Conservation (phyloP, 2,113 vertebrate species). For the Craseonycteris thonglongyai region DNA sequence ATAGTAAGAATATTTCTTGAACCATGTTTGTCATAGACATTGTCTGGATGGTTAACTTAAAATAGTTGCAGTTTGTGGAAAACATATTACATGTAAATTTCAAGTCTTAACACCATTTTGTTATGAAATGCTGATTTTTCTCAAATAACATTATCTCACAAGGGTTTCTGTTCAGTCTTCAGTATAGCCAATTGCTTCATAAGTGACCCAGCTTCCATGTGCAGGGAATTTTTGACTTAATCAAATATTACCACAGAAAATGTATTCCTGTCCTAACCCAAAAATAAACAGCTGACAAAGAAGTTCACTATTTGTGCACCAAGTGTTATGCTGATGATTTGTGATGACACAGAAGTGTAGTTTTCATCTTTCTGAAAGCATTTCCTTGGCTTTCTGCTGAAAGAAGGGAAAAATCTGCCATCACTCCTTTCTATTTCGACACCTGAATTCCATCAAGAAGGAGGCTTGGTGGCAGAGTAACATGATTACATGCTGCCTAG, state of each 20-base stretch:
- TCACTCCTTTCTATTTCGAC: slow-evolving; percentile 49
- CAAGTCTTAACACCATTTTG: background rate
- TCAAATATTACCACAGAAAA: slow-evolving; percentile 58
- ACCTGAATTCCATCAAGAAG: slow-evolving; percentile 61
- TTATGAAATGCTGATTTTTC: slow-evolving; percentile 24
- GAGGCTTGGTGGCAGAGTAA: slow-evolving; percentile 53
- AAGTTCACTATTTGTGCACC: slow-evolving; percentile 56
- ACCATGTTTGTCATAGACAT: background rate
- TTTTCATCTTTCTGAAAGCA: slow-evolving; percentile 63
- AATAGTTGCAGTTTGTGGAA: background rate
- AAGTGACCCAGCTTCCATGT: background rate
- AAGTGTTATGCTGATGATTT: slow-evolving; percentile 56
- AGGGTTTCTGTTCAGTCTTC: slow-evolving; percentile 7
- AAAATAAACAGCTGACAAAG: slow-evolving; percentile 52
- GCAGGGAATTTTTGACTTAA: slow-evolving; percentile 52
- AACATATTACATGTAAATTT: background rate
- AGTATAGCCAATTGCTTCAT: background rate
- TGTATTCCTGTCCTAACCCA: slow-evolving; percentile 43
- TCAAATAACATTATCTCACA: background rate
- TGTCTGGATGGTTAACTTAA: background rate
- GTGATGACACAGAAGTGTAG: slow-evolving; percentile 44
- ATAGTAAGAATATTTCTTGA: background rate
- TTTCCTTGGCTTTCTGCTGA: slow-evolving; percentile 61
- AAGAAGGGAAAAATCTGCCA: slow-evolving; percentile 48
- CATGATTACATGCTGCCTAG: slow-evolving; percentile 28